Evolutionary conservation across 2,113 vertebrate species (phyloP).

Genomic region (Cynopterus brachyotis): DNA sequence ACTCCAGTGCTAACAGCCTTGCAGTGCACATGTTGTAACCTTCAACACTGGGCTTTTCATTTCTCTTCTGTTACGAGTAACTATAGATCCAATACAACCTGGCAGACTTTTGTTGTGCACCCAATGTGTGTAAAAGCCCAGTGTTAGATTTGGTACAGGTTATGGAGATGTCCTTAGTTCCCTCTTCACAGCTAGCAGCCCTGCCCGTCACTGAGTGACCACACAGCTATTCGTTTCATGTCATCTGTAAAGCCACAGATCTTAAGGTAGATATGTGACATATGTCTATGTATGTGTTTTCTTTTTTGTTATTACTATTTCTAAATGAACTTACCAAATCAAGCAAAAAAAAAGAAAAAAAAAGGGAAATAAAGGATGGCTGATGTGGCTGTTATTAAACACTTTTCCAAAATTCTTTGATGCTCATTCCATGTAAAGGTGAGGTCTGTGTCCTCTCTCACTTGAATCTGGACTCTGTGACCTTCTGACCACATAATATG

Average conservation of each 20-base stretch:
- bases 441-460: background rate
- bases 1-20: background rate
- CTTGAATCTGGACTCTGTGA: background rate
- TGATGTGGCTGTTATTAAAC: background rate
- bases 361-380: background rate
- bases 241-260: background rate
- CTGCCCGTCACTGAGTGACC: background rate
- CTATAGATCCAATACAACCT: background rate
- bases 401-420: background rate
- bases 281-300: background rate
- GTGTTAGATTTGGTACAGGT: background rate
- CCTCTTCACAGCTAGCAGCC: rapidly evolving
- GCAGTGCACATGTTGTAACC: too few relatives aligned
- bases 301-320: background rate
- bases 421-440: background rate
- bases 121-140: background rate
- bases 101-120: background rate
- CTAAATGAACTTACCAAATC: background rate
- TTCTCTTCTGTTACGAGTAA: background rate
- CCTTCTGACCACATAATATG: background rate
- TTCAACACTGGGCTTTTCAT: background rate
- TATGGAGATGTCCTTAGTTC: too few relatives aligned
- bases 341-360: background rate
- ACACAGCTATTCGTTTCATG: rapidly evolving
- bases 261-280: background rate